A percentile compares a stretch with the other conserved stretches of the same genome.
phyloP scores from a whole-genome alignment of 2,113 vertebrate genomes.

The Mesembrinibis cayennensis region DNA sequence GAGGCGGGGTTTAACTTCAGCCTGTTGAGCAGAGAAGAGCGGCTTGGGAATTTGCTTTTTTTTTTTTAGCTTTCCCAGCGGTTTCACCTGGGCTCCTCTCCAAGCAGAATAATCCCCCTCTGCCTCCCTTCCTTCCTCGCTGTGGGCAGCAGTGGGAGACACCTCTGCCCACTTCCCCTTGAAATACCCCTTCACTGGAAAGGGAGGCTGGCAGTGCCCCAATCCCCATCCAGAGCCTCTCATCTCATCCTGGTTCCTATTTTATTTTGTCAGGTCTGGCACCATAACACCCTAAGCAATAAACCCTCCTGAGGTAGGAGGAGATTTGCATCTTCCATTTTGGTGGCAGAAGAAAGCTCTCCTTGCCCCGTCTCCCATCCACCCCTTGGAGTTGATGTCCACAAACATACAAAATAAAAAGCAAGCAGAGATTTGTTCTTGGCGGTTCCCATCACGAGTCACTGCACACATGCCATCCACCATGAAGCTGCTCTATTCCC shows the following conservation, averaged over 20 bases:
- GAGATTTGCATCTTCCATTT: neutral
- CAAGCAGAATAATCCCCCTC: neutral
- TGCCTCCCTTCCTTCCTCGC: neutral
- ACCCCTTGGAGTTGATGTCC: neutral
- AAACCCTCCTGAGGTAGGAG: neutral
- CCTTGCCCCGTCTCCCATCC: rapidly evolving
- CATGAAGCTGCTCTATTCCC: rapidly evolving
- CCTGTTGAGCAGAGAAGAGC: neutral
- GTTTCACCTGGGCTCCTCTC: neutral
- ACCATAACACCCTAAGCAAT: neutral
- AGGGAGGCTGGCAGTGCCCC: neutral
- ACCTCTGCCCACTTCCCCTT: neutral
- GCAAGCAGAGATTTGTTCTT: neutral
- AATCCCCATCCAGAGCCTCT: neutral
- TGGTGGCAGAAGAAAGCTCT: neutral
- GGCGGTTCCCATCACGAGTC: neutral
- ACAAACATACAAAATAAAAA: neutral
- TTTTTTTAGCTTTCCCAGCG: neutral
- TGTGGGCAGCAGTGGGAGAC: neutral
- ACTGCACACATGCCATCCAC: neutral
- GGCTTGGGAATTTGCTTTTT: neutral
- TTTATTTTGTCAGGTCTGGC: neutral
- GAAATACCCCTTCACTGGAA: neutral
- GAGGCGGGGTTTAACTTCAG: slow-evolving; percentile 11
- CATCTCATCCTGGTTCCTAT: neutral